Evolutionary conservation across 2,797 vertebrate species (phyloP).

Genomic region (Denticeps clupeoides): DNA sequence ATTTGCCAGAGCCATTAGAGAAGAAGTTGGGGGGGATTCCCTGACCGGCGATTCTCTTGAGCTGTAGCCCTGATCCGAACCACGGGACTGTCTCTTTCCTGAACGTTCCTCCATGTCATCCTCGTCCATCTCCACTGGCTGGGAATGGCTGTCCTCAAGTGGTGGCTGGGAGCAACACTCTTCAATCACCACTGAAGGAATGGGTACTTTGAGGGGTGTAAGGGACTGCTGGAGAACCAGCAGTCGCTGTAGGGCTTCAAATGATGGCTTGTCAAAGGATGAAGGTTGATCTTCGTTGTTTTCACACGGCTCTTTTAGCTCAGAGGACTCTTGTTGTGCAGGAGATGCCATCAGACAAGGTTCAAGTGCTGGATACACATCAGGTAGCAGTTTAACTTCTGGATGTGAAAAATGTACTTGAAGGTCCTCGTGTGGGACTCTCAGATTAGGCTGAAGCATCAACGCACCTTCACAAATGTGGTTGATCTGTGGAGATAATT

Average conservation of each 20-base stretch:
- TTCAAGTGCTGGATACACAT: slow-evolving; percentile 1
- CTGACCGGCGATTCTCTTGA: slow-evolving; percentile 53
- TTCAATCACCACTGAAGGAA: slow-evolving; percentile 5
- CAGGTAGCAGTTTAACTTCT: background rate
- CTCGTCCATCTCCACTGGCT: slow-evolving; percentile 37
- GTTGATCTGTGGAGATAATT: slow-evolving; percentile 45
- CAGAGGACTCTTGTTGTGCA: slow-evolving; percentile 9
- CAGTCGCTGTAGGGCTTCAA: slow-evolving; percentile 6
- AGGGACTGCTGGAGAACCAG: slow-evolving; percentile 10
- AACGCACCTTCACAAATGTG: background rate
- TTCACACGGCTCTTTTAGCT: slow-evolving; percentile 15
- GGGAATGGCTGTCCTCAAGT: background rate
- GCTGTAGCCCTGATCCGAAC: slow-evolving; percentile 85
- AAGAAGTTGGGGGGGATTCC: slow-evolving; percentile 34
- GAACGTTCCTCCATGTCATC: slow-evolving; percentile 26
- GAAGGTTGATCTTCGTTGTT: slow-evolving; percentile 25
- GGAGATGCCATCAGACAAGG: slow-evolving; percentile 26
- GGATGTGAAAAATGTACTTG: slow-evolving; percentile 12
- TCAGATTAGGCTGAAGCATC: slow-evolving; percentile 24
- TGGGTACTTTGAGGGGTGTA: slow-evolving; percentile 8
- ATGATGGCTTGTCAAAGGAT: background rate
- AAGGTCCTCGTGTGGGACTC: slow-evolving; percentile 18
- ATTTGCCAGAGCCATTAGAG: slow-evolving; percentile 51
- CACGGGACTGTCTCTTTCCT: slow-evolving; percentile 60
- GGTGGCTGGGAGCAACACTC: slow-evolving; percentile 6